These are phyloP conservation scores for Paguma larvata DNA, from an alignment of 2,797 vertebrate species.

Conservation along the genomic window DNA sequence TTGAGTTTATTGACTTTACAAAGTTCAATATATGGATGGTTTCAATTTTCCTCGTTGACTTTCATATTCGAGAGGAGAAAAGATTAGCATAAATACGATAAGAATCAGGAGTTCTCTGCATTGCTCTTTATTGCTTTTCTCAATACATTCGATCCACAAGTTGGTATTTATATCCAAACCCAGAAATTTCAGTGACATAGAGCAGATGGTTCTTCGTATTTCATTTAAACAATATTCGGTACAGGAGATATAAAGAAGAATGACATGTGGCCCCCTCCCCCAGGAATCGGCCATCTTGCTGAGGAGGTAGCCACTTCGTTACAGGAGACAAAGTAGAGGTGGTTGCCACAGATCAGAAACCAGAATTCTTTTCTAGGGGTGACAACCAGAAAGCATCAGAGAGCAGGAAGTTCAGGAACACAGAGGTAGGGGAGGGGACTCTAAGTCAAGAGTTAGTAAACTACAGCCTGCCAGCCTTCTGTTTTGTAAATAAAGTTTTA, in stretches of 20 bases:
- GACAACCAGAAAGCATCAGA: neutral
- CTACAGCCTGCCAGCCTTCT: no score
- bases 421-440: neutral
- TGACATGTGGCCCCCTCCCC: neutral
- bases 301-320: neutral
- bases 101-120: neutral
- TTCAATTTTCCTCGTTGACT: neutral
- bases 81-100: neutral
- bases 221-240: no score
- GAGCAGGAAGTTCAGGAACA: neutral
- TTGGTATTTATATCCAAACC: neutral
- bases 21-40: neutral
- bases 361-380: neutral
- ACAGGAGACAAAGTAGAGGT: neutral
- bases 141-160: neutral
- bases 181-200: neutral
- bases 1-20: neutral
- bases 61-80: constrained; percentile 1
- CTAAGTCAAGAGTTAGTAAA: neutral
- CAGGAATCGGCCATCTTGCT: neutral
- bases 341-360: neutral
- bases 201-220: neutral
- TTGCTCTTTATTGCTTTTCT: neutral
- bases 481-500: neutral
- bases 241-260: neutral